These are phyloP conservation scores for Phymorhynchus buccinoides DNA, from an alignment of 1,140 invertebrate species.

Conservation along the genomic window DNA sequence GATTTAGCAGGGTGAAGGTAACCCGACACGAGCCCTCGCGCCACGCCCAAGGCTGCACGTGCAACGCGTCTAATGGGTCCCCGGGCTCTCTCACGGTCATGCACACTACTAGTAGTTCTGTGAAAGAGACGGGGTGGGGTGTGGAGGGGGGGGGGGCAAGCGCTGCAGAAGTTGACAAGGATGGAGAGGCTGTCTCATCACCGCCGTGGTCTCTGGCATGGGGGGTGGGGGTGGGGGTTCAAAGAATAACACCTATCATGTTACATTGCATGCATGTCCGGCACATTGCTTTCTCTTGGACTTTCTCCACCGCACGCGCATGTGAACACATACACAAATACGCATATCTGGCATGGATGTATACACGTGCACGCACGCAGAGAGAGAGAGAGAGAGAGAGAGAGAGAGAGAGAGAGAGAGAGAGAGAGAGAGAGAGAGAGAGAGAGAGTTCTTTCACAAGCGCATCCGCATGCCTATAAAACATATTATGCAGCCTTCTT, in stretches of 20 bases:
- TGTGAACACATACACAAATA: not conserved
- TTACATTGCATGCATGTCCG: not conserved
- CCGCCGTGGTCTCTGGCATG: not conserved
- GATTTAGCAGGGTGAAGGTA: conserved; percentile 22
- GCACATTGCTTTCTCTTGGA: not conserved
- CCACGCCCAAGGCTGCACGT: not conserved
- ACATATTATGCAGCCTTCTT: too few relatives aligned
- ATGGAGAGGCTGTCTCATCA: not conserved
- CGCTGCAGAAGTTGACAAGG: not conserved
- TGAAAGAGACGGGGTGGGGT: not conserved
- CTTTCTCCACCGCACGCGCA: not conserved
- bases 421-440: conserved; percentile 25
- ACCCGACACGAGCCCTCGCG: not conserved
- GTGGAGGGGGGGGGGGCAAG: not conserved
- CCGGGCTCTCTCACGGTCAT: not conserved
- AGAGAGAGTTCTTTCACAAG: not conserved
- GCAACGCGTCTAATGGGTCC: not conserved
- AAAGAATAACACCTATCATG: too few relatives aligned
- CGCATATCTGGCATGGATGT: too few relatives aligned
- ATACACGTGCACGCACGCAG: too few relatives aligned
- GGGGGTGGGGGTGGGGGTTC: too few relatives aligned
- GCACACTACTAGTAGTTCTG: not conserved
- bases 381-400: not conserved
- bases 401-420: not conserved
- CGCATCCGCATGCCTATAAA: too few relatives aligned